phyloP scores from a whole-genome alignment of 2,888 invertebrate genomes.

The Eupithecia exiguata region DNA sequence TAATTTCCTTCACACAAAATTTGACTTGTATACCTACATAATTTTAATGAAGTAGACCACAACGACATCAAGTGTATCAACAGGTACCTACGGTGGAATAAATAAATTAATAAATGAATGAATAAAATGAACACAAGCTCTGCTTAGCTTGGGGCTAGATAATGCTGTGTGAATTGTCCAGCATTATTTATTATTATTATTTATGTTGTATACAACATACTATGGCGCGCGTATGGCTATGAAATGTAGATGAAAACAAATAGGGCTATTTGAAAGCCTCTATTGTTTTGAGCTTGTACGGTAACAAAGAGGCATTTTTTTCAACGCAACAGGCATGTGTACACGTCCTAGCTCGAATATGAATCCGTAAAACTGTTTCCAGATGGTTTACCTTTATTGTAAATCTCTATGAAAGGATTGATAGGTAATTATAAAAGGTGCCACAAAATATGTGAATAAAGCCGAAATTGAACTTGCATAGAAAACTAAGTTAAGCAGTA shows the following conservation, averaged over 20 bases:
- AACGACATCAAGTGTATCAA: no score
- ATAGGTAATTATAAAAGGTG: no score
- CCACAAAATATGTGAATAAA: neutral
- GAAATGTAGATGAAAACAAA: slow-evolving; percentile 19
- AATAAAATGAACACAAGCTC: no score
- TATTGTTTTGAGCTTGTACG: slow-evolving; percentile 15
- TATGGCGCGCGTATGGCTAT: neutral
- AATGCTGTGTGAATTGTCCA: no score
- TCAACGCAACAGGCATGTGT: neutral
- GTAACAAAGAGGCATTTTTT: slow-evolving; percentile 14
- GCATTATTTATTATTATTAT: no score
- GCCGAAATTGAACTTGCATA: neutral
- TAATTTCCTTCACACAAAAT: no score
- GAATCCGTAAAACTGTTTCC: neutral
- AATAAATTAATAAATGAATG: no score
- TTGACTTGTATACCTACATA: no score
- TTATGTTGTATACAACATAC: neutral
- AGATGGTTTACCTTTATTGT: neutral
- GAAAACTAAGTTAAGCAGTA: neutral
- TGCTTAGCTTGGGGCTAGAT: no score
- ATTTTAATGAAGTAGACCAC: no score
- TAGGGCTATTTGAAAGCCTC: slow-evolving; percentile 15
- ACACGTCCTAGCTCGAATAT: neutral
- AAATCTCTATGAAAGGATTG: neutral
- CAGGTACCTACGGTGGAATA: no score